phyloP scores from a whole-genome alignment of 2,797 vertebrate species.

The Lycodopsis pacificus region DNA sequence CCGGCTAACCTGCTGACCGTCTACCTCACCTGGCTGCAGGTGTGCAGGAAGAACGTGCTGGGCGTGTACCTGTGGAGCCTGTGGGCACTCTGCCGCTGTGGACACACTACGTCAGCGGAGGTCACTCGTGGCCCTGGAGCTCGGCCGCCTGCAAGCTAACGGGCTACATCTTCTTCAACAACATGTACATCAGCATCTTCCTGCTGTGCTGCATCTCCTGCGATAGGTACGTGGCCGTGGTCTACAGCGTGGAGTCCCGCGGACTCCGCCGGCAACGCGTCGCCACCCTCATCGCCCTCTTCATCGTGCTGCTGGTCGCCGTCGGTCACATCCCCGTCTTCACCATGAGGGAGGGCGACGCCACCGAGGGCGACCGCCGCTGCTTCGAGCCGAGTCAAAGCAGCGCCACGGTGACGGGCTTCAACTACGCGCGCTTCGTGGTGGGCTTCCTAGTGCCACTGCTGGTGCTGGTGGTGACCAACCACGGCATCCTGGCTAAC shows the following conservation, averaged over 20 bases:
- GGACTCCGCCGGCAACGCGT: slow-evolving; percentile 79
- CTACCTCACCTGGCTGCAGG: slow-evolving; percentile 84
- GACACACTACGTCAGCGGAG: slow-evolving; percentile 81
- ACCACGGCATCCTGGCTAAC: slow-evolving; percentile 81
- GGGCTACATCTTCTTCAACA: slow-evolving; percentile 93
- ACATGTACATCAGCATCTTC: slow-evolving; percentile 94
- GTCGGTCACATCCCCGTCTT: slow-evolving; percentile 82
- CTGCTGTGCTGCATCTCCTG: slow-evolving; percentile 91
- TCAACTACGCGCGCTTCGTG: slow-evolving; percentile 82
- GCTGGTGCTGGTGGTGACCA: slow-evolving; percentile 81
- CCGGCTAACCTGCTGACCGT: slow-evolving; percentile 88
- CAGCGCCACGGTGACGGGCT: slow-evolving; percentile 50
- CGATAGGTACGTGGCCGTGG: slow-evolving; percentile 89
- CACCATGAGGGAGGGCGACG: slow-evolving; percentile 44
- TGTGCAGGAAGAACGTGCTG: slow-evolving; percentile 82
- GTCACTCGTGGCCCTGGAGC: slow-evolving; percentile 84
- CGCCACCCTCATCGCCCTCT: slow-evolving; percentile 58
- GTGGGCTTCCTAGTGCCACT: slow-evolving; percentile 88
- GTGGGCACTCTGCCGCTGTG: slow-evolving; percentile 89
- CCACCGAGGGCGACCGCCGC: fast-evolving
- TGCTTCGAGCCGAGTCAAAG: slow-evolving; percentile 88
- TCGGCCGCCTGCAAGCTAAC: slow-evolving; percentile 75
- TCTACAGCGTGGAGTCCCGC: slow-evolving; percentile 85
- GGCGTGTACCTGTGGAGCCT: slow-evolving; percentile 90
- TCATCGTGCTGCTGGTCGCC: slow-evolving; percentile 75